Base-by-base conservation (phyloP, 2,797 vertebrate genomes). In the Megalops cyprinoides region DNA sequence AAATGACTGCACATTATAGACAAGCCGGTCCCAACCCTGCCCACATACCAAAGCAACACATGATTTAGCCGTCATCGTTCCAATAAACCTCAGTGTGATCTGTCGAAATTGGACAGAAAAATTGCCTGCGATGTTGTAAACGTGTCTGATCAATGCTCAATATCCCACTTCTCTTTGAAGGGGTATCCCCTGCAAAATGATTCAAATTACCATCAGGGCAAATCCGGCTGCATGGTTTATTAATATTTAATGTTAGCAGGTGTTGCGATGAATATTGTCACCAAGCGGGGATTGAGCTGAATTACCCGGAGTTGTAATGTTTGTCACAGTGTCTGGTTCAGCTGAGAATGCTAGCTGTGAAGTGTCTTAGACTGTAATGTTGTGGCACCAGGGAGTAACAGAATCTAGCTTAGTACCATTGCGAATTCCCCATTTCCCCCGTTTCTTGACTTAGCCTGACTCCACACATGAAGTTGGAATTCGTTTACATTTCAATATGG, bases 201-300 rank as follows among this genome's bases (percentile, higher is more conserved):
- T 69, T 77, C 23, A 67, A 82, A 74, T 78, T 55, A 82, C 76
- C 44, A 56, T 77, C 53, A 74, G 28, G 34, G 31, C 28, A 53
- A 39, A 78, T 25, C 53, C 55, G n/a, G 65, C 53, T 74, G 53
- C 58, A 55, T 5, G 8, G 55, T 74, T 74, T 79, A 78, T 82
- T 78, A 78, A 78, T 78, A 78, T 82, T 79, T 82, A 74, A 51
- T 42, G 79, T 79, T 82, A 78, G 39, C 53, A 82, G 76, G 67
- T 73, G 48, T 23, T 46, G 53, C 48, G 65, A 79, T 51, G 55
- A 62, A 74, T 82, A 81, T 46, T 79, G 49, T 78, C 44, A 60
- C 25, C 71, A 37, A 37, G 69, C 67, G 42, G 31, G 69, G 46
- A 74, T 78, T 79, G 46, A 74, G 53, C 23, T 82, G 81, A 78